Base-by-base conservation (phyloP, 2,888 invertebrate species). In the Coleophora deauratella region DNA sequence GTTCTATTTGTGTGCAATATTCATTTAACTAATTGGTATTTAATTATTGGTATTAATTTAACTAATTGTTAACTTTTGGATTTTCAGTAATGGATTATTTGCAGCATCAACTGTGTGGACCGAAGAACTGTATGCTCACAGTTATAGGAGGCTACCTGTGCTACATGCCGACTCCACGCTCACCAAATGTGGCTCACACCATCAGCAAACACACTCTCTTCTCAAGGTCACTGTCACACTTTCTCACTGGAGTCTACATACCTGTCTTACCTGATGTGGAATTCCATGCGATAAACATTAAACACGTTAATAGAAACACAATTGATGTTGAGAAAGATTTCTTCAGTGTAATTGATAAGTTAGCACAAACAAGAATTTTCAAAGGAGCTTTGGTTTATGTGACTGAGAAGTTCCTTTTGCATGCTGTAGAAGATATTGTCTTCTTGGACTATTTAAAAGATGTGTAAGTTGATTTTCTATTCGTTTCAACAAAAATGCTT, bases 311-410 rank as follows among this genome's bases (percentile, higher is more conserved):
- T 33, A 54, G 33, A 36, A 43, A 37, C 12, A 34, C 27, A 31
- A 34, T 37, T 33, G 34, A 61, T 28, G 57, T 75, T 49, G 56
- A 70, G 42, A 54, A 58, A 31, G 62, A 63, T 7, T 70, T 69
- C 52, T 68, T 57, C 54, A 59, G 62, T 51, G 52, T 61, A 7
- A 51, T 77, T 11, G 57, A 71, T 33, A 55, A 64, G 32, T 43
- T 84, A 38, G 55, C 71, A 4, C 56, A 67, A 45, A 64, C 66
- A 27, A 55, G 59, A 38, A 64, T 69, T 10, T 62, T 85, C 9
- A 85, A 82, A 54, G 85, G 80, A 1, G 59, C 71, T 9, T 43
- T 85, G 13, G 75, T 78, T 9, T 84, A 74, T 66, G 74, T 79
- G 1, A 81, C 80, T n/a, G 81, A 80, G 42, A 79, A 72, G 47